Evolutionary conservation across 2,888 invertebrate genomes (phyloP), one percentile per base, ranked within the genome.

Genomic region (Drosophila leonis): DNA sequence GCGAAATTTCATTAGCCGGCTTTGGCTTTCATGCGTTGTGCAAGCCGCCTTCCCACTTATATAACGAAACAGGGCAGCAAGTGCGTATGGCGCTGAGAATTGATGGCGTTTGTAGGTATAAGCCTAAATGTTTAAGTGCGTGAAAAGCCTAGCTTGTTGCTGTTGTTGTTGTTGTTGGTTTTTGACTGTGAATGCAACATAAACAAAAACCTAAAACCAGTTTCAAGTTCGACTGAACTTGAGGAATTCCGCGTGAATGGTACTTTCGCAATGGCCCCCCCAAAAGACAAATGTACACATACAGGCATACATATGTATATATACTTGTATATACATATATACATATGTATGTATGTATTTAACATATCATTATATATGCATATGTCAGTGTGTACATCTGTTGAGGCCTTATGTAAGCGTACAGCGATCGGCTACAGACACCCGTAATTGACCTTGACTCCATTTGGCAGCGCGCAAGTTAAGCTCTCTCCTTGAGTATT

Each of bases 401-500:
- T 24, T 24, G 24, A 7, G 64, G 15, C 29, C 7, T 70, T 60
- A 71, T 75, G 54, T 75, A 68, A 68, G 65, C 48, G 15, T 9
- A 54, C 33, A 15, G 41, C 48, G n/a, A 75, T 77, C 72, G 71
- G 61, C 64, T 52, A 75, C 62, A 54, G 9, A 65, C 55, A 63
- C 79, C 61, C 66, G 63, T 51, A 54, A 65, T 74, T 78, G 82
- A 87, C 83, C 83, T 84, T 87, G 88, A 72, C 88, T 87, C 61
- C 82, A 84, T 74, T 87, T 48, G 59, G n/a, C 35, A 61, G 72
- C 59, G 18, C 13, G 42, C 20, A 44, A 52, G 48, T 46, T 64
- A 41, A 65, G 63, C 74, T 62, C 59, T 57, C 59, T 42, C 12
- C 24, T 57, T 64, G 60, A 48, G 27, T 54, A n/a, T 35, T 55